Percentiles rank a stretch among this genome's conserved stretches.
These are phyloP conservation scores for Drosophila incognita DNA, from an alignment of 2,888 invertebrate genomes.

Conservation along the genomic window DNA sequence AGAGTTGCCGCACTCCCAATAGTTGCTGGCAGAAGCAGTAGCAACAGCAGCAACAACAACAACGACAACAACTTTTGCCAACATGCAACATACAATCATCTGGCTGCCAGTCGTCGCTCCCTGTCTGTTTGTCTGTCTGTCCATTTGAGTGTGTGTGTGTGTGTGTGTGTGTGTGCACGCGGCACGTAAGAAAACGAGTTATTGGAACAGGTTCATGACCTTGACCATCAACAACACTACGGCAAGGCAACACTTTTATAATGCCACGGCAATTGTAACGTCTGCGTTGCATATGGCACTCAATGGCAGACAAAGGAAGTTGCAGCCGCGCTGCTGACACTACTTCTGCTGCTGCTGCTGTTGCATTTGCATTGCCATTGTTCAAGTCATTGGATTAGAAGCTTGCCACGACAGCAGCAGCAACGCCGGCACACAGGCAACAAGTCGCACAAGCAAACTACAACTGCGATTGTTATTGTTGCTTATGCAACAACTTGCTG, in stretches of 20 bases:
- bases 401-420: constrained; percentile 37
- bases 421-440: constrained; percentile 47
- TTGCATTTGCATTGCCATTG: constrained; percentile 75
- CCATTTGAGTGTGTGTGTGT: constrained; percentile 6
- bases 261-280: constrained; percentile 61
- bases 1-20: constrained; percentile 28
- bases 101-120: constrained; percentile 43
- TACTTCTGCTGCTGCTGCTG: constrained; percentile 16
- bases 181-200: constrained; percentile 81
- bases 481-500: constrained; percentile 60
- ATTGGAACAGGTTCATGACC: constrained; percentile 84
- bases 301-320: constrained; percentile 68
- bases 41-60: constrained; percentile 31
- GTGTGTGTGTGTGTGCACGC: constrained; percentile 30
- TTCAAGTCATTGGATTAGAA: constrained; percentile 75
- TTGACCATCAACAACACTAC: constrained; percentile 81
- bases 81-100: constrained; percentile 78
- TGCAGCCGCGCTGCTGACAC: constrained; percentile 37
- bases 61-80: constrained; percentile 40
- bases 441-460: constrained; percentile 55
- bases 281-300: constrained; percentile 65
- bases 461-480: constrained; percentile 27
- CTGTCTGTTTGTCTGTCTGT: constrained; percentile 30
- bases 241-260: constrained; percentile 63
- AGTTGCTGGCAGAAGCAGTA: constrained; percentile 28